Evolutionary conservation across 2,113 vertebrate species (phyloP).

Genomic region (Natator depressus): DNA sequence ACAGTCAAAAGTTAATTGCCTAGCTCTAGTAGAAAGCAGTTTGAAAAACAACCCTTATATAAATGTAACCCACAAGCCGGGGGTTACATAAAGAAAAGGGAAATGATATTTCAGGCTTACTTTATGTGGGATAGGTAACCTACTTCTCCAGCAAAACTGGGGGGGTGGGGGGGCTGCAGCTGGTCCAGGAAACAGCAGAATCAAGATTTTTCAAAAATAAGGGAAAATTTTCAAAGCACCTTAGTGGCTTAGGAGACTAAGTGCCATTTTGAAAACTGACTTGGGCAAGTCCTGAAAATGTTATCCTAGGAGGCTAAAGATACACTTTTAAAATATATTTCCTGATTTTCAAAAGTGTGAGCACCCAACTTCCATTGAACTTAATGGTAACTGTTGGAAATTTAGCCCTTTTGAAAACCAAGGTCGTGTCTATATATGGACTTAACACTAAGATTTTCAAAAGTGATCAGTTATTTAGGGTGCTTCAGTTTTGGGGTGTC

Average conservation of each 20-base stretch:
- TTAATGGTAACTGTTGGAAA: background rate
- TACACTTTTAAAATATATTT: background rate
- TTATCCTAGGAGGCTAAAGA: background rate
- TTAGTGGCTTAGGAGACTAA: background rate
- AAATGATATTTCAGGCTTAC: slow-evolving; percentile 10
- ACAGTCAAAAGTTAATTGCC: slow-evolving; percentile 50
- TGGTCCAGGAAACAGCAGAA: background rate
- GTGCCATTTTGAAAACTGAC: no score
- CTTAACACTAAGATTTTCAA: background rate
- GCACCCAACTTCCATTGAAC: background rate
- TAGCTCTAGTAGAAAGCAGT: background rate
- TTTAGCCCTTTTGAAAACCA: slow-evolving; percentile 14
- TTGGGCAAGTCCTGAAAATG: background rate
- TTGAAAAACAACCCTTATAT: background rate
- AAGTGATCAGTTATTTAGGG: background rate
- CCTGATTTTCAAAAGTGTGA: background rate
- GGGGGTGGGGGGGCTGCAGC: background rate
- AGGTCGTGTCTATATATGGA: background rate
- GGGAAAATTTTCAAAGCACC: background rate
- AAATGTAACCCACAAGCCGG: no score
- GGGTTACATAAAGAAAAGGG: background rate
- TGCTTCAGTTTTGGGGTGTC: background rate
- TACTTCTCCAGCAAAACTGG: background rate
- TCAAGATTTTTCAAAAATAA: background rate
- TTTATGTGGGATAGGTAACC: background rate